Base-by-base conservation (phyloP, 2,888 invertebrate species). In the Drosophila paracracens region DNA sequence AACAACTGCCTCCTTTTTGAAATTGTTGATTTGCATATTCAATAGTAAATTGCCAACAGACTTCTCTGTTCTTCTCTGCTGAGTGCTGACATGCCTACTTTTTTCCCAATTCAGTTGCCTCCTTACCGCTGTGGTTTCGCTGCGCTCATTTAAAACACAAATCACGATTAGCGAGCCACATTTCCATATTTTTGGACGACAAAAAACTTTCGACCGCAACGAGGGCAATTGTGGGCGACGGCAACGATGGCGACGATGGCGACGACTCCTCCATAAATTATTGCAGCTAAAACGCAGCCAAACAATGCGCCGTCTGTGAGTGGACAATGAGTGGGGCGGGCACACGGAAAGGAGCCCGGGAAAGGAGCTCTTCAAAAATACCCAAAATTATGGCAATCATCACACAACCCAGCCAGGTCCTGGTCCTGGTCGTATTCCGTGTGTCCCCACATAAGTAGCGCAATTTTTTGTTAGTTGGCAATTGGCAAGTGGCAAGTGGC, bases 161-260 rank as follows among this genome's bases (percentile, higher is more conserved):
- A 85, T 85, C 89, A 85, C 78, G 85, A 86, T 85, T 85, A 85
- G 78, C 72, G 57, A 50, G 58, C 62, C 75, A 62, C 80, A 82
- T 79, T 79, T 79, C 66, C 67, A 76, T 70, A 76, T 70, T 70
- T 76, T 67, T 33, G 60, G 54, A 18, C 43, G 35, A 68, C 35
- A 67, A 67, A 66, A 74, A 77, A 62, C 62, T 54, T 72, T 58
- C 56, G 35, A 48, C 59, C 64, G 54, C 78, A 74, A 56, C 36
- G 68, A 76, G 73, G 74, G 70, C 75, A 71, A 70, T 59, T 64
- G 60, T 31, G 50, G 56, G 71, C 63, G 50, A 51, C 60, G 69
- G 56, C 73, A 51, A 58, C 53, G 66, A 79, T 71, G 74, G 48
- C 78, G 67, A 52, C 51, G 67, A 54, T 64, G 70, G 60, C 74